Evolutionary conservation across 2,888 invertebrate species (phyloP).

Genomic region (Gandaritis pyraliata): DNA sequence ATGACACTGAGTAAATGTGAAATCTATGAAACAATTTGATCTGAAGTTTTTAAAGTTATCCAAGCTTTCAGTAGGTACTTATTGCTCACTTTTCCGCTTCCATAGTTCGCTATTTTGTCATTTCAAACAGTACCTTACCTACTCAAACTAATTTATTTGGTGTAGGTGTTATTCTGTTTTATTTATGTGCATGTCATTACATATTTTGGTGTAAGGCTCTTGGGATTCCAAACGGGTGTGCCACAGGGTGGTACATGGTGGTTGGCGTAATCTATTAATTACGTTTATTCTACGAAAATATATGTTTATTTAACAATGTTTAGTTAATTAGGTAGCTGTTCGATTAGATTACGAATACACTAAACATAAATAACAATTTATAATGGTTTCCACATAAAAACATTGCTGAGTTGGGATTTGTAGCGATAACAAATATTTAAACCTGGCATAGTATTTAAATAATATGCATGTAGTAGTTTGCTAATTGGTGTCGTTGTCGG

Average conservation of each 20-base stretch:
- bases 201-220: conserved; percentile 7
- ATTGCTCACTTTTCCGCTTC: neutral
- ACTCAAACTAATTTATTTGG: neutral
- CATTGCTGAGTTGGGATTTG: no score
- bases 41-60: conserved; percentile 1
- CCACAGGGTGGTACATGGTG: conserved; percentile 27
- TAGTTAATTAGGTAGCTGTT: conserved; percentile 1
- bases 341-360: neutral
- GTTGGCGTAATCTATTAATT: conserved; percentile 25
- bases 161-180: neutral
- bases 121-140: neutral
- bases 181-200: conserved; percentile 4
- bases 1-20: no score
- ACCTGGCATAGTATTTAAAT: neutral
- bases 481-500: neutral
- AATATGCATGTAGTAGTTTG: neutral
- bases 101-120: neutral
- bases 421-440: no score
- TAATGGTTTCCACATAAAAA: no score
- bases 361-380: neutral
- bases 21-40: neutral
- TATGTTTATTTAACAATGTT: conserved; percentile 9
- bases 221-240: conserved; percentile 18
- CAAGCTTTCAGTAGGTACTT: neutral
- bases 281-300: neutral